phyloP scores from a whole-genome alignment of 2,888 invertebrate species.

The Hydriomena furcata region DNA sequence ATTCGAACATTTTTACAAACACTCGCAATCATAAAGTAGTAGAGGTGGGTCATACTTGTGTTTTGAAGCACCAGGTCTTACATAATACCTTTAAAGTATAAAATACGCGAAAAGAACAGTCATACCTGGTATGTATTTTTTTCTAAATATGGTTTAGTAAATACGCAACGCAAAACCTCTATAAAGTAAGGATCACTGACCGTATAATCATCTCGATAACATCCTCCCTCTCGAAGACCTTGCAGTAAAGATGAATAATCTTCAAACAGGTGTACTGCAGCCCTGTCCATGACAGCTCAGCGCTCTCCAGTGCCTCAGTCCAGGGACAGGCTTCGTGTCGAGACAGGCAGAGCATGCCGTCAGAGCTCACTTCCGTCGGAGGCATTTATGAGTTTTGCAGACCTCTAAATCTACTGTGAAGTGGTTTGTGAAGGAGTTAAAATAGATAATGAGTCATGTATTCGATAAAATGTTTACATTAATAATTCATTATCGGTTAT shows the following conservation, averaged over 20 bases:
- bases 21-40: too few species aligned
- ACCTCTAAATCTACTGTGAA: too few species aligned
- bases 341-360: constrained; percentile 85
- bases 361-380: constrained; percentile 70
- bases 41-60: too few species aligned
- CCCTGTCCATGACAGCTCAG: constrained; percentile 90
- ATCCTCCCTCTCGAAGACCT: constrained; percentile 92
- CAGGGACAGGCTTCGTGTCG: constrained; percentile 85
- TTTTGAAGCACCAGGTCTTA: too few species aligned
- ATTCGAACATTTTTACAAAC: too few species aligned
- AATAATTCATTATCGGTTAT: too few species aligned
- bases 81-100: too few species aligned
- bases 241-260: constrained; percentile 93
- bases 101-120: too few species aligned
- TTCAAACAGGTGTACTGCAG: constrained; percentile 92
- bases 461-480: too few species aligned
- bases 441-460: background rate
- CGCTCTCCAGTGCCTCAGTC: constrained; percentile 80
- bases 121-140: too few species aligned
- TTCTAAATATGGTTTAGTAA: too few species aligned
- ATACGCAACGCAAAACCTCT: too few species aligned
- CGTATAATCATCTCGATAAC: constrained; percentile 91
- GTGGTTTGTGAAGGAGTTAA: constrained; percentile 20
- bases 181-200: constrained; percentile 74
- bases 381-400: constrained; percentile 68